Evolutionary conservation across 2,888 invertebrate genomes (phyloP), one percentile per base, ranked within the genome.

Genomic region (Callimorpha dominula): DNA sequence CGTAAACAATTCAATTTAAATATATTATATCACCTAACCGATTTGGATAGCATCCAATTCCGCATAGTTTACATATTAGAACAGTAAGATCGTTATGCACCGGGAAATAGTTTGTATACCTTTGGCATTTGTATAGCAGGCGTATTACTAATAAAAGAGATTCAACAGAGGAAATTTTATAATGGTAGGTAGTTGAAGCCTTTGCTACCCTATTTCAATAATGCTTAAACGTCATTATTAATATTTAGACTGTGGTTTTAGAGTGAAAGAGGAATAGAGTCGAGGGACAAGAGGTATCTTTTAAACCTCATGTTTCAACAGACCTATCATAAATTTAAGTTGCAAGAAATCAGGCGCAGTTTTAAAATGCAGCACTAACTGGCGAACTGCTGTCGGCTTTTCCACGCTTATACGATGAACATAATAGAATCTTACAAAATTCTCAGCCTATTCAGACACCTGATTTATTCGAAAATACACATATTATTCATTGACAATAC

Each of bases 31-130:
- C 40, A 43, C 17, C 69, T 80, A 74, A 78, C 81, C 76, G 77
- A 81, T 84, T 88, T 89, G 86, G 88, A 85, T 71, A 69, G 74
- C 79, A 80, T 90, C 85, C 87, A 89, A 86, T 84, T 81, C 75
- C 77, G 73, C 68, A 80, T 81, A 76, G 67, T 76, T 81, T 78
- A 74, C 78, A 78, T 83, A 66, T 82, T 78, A 80, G 63, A 79
- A 79, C 79, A 80, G 81, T 81, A 81, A 85, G 78, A 81, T 85
- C 78, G 78, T 76, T 76, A 74, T 40, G 52, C 64, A 54, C 70
- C 66, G 31, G 9, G 15, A 68, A 70, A 65, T 64, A 78, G 64
- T 76, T 78, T 75, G 72, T 73, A 76, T 78, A 75, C 60, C 67
- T 49, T 57, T 67, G n/a, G 73, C 63, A 82, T 75, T 75, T 75